Percentiles rank a stretch among this genome's conserved stretches.
Evolutionary conservation across 2,888 invertebrate species (phyloP).

Genomic region (Trachelus stipa): DNA sequence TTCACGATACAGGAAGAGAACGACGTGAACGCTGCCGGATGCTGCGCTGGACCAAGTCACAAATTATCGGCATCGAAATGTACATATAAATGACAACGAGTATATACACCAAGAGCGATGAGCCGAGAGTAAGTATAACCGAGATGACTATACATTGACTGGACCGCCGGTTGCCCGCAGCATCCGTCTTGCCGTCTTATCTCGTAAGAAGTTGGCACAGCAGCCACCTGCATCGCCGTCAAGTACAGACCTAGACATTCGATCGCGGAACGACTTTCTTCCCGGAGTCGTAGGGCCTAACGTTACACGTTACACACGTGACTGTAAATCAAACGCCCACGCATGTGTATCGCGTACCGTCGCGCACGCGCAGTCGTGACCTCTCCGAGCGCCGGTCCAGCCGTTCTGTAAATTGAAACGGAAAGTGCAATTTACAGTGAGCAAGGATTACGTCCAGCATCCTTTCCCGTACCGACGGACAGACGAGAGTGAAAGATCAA

Average conservation of each 20-base stretch:
- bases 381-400: background rate
- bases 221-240: slow-evolving; percentile 30
- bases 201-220: background rate
- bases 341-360: background rate
- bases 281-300: slow-evolving; percentile 32
- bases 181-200: slow-evolving; percentile 34
- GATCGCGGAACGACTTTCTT: slow-evolving; percentile 48
- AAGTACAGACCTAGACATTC: slow-evolving; percentile 17
- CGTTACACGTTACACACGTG: slow-evolving; percentile 32
- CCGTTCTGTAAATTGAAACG: slow-evolving; percentile 29
- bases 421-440: slow-evolving; percentile 26
- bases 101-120: background rate
- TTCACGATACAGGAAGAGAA: background rate
- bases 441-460: background rate
- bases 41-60: background rate
- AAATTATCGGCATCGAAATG: background rate
- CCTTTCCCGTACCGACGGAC: background rate
- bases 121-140: background rate
- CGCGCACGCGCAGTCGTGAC: background rate
- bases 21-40: background rate
- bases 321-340: slow-evolving; percentile 48
- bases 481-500: background rate
- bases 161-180: slow-evolving; percentile 19
- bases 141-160: background rate
- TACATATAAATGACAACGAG: background rate